phyloP scores from a whole-genome alignment of 2,797 vertebrate species.

The Brotogeris chrysoptera region DNA sequence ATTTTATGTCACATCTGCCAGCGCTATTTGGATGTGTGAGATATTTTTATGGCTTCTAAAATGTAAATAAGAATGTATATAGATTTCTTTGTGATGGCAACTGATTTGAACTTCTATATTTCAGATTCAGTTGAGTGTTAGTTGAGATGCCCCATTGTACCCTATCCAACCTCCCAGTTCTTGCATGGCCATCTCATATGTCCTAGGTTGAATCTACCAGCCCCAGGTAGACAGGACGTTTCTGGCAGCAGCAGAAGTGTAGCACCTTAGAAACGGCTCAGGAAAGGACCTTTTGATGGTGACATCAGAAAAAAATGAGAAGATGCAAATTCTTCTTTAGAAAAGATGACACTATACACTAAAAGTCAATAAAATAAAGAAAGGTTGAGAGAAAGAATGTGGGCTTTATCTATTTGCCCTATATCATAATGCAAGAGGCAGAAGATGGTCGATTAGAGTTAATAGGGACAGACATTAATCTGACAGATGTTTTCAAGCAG shows the following conservation, averaged over 20 bases:
- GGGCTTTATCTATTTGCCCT: background rate
- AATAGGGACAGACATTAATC: background rate
- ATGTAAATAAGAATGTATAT: background rate
- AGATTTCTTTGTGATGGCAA: background rate
- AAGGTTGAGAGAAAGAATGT: background rate
- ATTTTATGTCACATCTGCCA: background rate
- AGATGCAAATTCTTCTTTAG: background rate
- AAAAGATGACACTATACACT: background rate
- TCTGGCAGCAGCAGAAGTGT: background rate
- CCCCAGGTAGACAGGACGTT: background rate
- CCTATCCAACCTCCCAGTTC: background rate
- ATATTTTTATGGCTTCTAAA: background rate
- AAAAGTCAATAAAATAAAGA: background rate
- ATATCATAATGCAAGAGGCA: background rate
- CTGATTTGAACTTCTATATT: background rate
- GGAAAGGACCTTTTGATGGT: background rate
- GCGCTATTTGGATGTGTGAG: background rate
- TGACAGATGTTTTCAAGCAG: background rate
- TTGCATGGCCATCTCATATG: fast-evolving
- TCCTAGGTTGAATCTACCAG: background rate
- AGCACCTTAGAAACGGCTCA: background rate
- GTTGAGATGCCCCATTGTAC: background rate
- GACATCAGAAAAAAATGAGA: background rate
- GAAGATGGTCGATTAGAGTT: background rate
- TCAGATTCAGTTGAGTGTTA: background rate